Conservation (phyloP, 1,140 invertebrate genomes). For the Zaprionus nigranus region DNA sequence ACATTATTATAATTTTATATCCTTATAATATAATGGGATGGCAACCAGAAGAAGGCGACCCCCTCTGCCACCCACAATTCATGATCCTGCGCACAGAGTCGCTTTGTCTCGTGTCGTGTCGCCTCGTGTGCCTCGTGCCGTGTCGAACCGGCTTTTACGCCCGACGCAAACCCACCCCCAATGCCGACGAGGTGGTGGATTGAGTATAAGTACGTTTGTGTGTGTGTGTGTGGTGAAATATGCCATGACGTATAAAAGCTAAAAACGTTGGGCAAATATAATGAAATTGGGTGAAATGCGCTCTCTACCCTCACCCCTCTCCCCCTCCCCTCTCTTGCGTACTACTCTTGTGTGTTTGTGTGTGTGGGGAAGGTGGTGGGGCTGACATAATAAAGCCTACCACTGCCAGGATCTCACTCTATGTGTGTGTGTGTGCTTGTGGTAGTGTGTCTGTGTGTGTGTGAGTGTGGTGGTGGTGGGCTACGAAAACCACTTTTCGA, state of each 20-base stretch:
- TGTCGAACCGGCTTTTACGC: slow-evolving; percentile 37
- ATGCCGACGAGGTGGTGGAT: slow-evolving; percentile 36
- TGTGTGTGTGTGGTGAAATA: slow-evolving; percentile 78
- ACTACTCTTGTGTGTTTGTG: slow-evolving; percentile 5
- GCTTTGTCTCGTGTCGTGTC: not conserved
- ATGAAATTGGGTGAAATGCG: slow-evolving; percentile 82
- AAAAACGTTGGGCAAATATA: slow-evolving; percentile 83
- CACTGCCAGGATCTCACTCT: slow-evolving; percentile 39
- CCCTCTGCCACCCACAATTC: slow-evolving; percentile 32
- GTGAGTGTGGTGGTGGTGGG: slow-evolving; percentile 39
- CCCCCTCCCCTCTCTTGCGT: not conserved
- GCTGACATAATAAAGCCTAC: slow-evolving; percentile 80
- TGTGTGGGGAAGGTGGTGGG: not conserved
- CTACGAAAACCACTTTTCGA: slow-evolving; percentile 80
- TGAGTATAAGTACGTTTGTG: slow-evolving; percentile 23
- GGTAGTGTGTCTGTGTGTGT: slow-evolving; percentile 26
- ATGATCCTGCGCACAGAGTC: slow-evolving; percentile 28
- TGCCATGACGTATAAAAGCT: slow-evolving; percentile 83
- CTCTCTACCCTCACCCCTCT: slow-evolving; percentile 12
- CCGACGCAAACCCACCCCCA: slow-evolving; percentile 10
- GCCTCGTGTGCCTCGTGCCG: not conserved
- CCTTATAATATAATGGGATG: slow-evolving; percentile 82
- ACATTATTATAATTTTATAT: slow-evolving; percentile 83
- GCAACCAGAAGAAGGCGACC: slow-evolving; percentile 66
- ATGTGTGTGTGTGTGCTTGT: slow-evolving; percentile 10